These are phyloP conservation scores for Sphinx pinastri DNA, from an alignment of 2,888 invertebrate genomes.

Conservation along the genomic window DNA sequence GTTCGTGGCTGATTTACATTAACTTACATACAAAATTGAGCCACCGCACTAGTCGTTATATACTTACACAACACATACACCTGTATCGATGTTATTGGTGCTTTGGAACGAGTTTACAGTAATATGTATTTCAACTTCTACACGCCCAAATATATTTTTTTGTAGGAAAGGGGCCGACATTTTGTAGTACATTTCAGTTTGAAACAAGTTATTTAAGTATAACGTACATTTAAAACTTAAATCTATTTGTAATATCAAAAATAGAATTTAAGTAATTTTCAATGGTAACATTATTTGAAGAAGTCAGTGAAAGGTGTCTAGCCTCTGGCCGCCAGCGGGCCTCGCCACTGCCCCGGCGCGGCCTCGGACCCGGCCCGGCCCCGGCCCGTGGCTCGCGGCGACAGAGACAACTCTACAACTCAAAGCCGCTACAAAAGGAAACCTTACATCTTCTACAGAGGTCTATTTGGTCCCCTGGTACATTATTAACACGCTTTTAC, in stretches of 20 bases:
- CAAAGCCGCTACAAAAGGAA: constrained; percentile 26
- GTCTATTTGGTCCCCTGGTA: constrained; percentile 54
- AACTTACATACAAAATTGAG: constrained; percentile 60
- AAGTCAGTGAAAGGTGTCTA: neutral
- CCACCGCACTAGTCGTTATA: constrained; percentile 57
- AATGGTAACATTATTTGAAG: constrained; percentile 8
- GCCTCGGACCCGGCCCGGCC: too few species aligned
- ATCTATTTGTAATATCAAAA: constrained; percentile 24
- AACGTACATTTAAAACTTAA: constrained; percentile 18
- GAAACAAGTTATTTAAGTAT: neutral
- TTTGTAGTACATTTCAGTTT: neutral
- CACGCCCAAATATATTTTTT: neutral
- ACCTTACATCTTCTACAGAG: constrained; percentile 44
- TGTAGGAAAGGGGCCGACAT: constrained; percentile 5
- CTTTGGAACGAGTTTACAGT: constrained; percentile 48
- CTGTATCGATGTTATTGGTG: constrained; percentile 38
- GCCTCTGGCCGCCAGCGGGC: neutral
- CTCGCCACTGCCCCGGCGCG: neutral
- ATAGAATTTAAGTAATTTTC: constrained; percentile 16
- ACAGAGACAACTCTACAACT: neutral
- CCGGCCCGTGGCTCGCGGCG: neutral
- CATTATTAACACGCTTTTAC: constrained; percentile 26
- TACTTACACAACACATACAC: constrained; percentile 50
- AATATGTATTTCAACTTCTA: constrained; percentile 17
- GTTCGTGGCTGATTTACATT: constrained; percentile 51